Evolutionary conservation across 2,888 invertebrate genomes (phyloP).

Genomic region (Polyploca ridens): DNA sequence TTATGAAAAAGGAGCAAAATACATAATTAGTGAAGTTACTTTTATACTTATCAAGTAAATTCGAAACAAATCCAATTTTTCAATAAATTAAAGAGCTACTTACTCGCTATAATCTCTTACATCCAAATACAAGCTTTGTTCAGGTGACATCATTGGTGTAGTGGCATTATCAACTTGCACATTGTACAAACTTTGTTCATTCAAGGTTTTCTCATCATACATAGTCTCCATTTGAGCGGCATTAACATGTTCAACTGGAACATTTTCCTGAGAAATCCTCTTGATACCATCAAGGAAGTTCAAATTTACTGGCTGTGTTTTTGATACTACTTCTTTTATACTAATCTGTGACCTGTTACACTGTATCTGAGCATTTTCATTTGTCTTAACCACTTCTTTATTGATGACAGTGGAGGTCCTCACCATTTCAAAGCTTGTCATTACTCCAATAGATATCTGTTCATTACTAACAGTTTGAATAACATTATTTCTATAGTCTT

Average conservation of each 20-base stretch:
- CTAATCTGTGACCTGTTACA: slow-evolving; percentile 75
- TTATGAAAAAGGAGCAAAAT: slow-evolving; percentile 8
- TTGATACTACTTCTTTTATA: slow-evolving; percentile 69
- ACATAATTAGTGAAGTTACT: not conserved
- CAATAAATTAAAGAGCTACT: slow-evolving; percentile 38
- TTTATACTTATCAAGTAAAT: too few relatives aligned
- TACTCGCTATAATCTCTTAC: slow-evolving; percentile 79
- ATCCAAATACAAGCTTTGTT: slow-evolving; percentile 76
- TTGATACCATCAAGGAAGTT: slow-evolving; percentile 77
- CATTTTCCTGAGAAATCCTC: slow-evolving; percentile 40
- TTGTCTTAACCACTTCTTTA: slow-evolving; percentile 63
- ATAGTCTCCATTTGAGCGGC: slow-evolving; percentile 35
- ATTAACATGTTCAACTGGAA: slow-evolving; percentile 24
- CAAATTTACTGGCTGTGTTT: slow-evolving; percentile 55
- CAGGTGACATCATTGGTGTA: slow-evolving; percentile 76
- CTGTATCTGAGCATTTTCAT: slow-evolving; percentile 71
- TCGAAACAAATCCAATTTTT: too few relatives aligned
- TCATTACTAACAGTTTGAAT: slow-evolving; percentile 64
- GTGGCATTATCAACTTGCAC: slow-evolving; percentile 77
- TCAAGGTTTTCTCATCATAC: slow-evolving; percentile 70
- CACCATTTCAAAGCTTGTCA: slow-evolving; percentile 89
- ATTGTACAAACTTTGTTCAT: slow-evolving; percentile 77
- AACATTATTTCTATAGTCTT: slow-evolving; percentile 61
- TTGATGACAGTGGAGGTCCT: slow-evolving; percentile 77
- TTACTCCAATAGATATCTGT: slow-evolving; percentile 88